A percentile compares a stretch with the other conserved stretches of the same genome.
Evolutionary conservation across 2,797 vertebrate genomes (phyloP).

Genomic region (Artibeus lituratus): DNA sequence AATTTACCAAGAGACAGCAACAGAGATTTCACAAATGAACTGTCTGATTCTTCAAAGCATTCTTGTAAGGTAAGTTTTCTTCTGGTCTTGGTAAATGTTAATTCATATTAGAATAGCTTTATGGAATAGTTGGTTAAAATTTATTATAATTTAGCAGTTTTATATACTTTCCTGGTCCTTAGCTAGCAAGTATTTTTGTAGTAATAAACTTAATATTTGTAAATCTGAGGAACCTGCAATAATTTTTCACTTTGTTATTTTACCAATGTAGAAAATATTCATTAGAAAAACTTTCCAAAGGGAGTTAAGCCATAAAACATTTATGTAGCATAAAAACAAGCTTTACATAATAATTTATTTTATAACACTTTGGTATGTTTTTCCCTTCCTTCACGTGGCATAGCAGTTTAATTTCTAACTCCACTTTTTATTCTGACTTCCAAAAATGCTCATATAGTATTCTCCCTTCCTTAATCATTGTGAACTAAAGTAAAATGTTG

Average conservation of each 20-base stretch:
- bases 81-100: constrained; percentile 51
- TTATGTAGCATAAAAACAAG: constrained; percentile 32
- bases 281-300: not conserved
- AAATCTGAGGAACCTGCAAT: not conserved
- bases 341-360: constrained; percentile 23
- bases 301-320: constrained; percentile 36
- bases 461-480: not conserved
- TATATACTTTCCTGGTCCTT: not conserved
- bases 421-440: constrained; percentile 27
- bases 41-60: constrained; percentile 75
- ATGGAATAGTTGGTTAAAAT: constrained; percentile 5
- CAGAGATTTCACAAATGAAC: constrained; percentile 78
- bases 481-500: constrained; percentile 22
- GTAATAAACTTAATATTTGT: constrained; percentile 13
- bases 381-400: not conserved
- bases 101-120: not conserved
- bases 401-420: not conserved
- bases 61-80: constrained; percentile 88
- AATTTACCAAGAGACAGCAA: constrained; percentile 80
- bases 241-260: constrained; percentile 39
- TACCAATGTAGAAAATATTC: not conserved
- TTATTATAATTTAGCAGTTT: constrained; percentile 4
- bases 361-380: not conserved
- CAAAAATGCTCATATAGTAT: constrained; percentile 22
- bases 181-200: not conserved